Evolutionary conservation across 2,113 vertebrate species (phyloP), one percentile per base, ranked within the genome.

Genomic region (Pelmatolapia mariae): DNA sequence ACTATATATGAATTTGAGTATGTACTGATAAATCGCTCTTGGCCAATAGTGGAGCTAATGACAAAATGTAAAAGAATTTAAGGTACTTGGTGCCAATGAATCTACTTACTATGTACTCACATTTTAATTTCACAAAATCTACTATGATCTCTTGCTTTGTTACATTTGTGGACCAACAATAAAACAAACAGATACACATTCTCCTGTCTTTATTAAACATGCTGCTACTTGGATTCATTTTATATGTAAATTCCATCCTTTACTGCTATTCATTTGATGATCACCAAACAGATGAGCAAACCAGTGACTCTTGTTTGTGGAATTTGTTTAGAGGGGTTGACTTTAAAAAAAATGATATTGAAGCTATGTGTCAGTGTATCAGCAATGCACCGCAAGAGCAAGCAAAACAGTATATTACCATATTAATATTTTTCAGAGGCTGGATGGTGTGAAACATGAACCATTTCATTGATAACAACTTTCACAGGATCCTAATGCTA

Each of bases 1-100:
- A 81, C 91, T 88, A 83, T 84, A 83, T 84, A 73, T 88, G 38
- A 90, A 89, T 87, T 24, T 33, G 84, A 87, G 31, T 76, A 40
- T 61, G 71, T 45, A 84, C 85, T 86, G 80, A 86, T 88, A 82
- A 85, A 83, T 86, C 56, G 66, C 52, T 89, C 81, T 81, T 47
- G 78, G 88, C 43, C 85, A 91, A 85, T 18, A 71, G 87, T 86
- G 83, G n/a, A 73, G n/a, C 73, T 85, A 22, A 19, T 82, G 24
- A 31, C 16, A 76, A 78, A 47, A 78, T 7, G 4, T 31, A 31
- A 50, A 31, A 7, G 10, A 47, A 53, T 66, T 81, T 63, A 7
- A 53, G 47, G 47, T 86, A 22, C 19, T 47, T n/a, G 12, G n/a
- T 87, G 19, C 26, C 57, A 38, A 22, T 47, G 8, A 80, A 36